Base-by-base conservation (phyloP, 1,140 invertebrate species). In the Zaprionus vittiger region DNA sequence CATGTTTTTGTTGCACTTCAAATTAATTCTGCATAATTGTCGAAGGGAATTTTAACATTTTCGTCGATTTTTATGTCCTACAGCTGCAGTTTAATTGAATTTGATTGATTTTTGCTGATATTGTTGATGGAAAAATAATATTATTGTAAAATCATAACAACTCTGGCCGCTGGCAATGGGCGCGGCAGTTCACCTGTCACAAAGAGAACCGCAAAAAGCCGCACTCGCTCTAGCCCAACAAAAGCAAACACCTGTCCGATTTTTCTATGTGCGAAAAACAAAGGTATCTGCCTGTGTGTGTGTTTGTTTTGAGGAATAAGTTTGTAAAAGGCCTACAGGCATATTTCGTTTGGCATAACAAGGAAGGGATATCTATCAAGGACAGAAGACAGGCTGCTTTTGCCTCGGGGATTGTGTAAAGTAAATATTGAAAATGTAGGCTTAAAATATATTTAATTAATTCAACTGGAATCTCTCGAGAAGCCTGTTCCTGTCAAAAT, bases 71-170 rank as follows among this genome's bases (percentile, higher is more conserved):
- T 79, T 77, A 61, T 74, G 41, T 78, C 73, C 73, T 69, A 71
- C 57, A 73, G 81, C 79, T 38, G 81, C 70, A 73, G 72, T 90
- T 85, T 90, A 90, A 90, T 90, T 90, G 85, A 90, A 85, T 79
- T 82, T 90, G 85, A 90, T 90, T 90, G 85, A 90, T 90, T 90
- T 87, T 85, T 90, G 81, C 81, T 85, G 81, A 89, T 84, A 70
- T 79, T 87, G 84, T 75, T 89, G 84, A 89, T 90, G 79, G 71
- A 90, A 90, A 77, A 90, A 90, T 90, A 90, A 90, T 90, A 89
- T 89, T 89, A 85, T 90, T 90, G 84, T 87, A 89, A 89, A 90
- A 84, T 90, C 81, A 84, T 84, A 81, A 85, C 68, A 79, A 76
- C 64, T 70, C 20, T 17, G 63, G 34, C 14, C 11, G 52, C 37